A percentile compares a stretch with the other conserved stretches of the same genome.
Conservation (phyloP, 2,113 vertebrate genomes). For the Tachysurus fulvidraco region DNA sequence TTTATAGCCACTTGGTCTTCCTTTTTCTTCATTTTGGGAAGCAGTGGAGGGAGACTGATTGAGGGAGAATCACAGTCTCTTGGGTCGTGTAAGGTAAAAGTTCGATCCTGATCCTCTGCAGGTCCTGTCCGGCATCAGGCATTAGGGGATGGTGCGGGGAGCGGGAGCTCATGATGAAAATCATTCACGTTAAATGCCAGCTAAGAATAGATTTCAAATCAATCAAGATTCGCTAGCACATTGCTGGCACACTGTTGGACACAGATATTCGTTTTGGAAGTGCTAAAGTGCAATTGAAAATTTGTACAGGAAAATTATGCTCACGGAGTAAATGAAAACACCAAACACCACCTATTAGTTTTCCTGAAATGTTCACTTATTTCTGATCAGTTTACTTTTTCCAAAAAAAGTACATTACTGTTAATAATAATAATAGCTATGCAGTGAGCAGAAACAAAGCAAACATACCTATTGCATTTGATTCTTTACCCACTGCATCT, state of each 20-base stretch:
- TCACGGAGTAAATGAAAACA: not conserved
- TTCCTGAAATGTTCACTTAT: not conserved
- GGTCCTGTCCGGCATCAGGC: constrained; percentile 50
- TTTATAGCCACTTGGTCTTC: constrained; percentile 33
- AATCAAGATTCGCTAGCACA: constrained; percentile 67
- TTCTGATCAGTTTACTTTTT: not conserved
- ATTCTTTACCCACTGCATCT: too few species aligned
- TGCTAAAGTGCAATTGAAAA: not conserved
- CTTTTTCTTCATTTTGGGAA: constrained; percentile 27
- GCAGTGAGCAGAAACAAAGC: not conserved
- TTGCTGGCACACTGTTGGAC: constrained; percentile 64
- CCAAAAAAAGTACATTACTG: not conserved
- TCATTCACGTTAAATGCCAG: constrained; percentile 77
- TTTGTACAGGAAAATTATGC: constrained; percentile 5
- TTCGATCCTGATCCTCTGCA: constrained; percentile 24
- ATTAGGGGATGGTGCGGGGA: constrained; percentile 56
- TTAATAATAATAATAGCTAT: not conserved
- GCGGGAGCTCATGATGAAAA: constrained; percentile 66
- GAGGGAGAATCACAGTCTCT: constrained; percentile 21
- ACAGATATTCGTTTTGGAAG: constrained; percentile 19
- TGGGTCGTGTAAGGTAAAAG: constrained; percentile 26
- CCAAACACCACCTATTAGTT: not conserved
- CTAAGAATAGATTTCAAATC: constrained; percentile 78
- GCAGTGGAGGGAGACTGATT: constrained; percentile 45
- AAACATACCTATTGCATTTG: too few species aligned